phyloP scores from a whole-genome alignment of 2,888 invertebrate species.

The Drosophila flavopinicola region DNA sequence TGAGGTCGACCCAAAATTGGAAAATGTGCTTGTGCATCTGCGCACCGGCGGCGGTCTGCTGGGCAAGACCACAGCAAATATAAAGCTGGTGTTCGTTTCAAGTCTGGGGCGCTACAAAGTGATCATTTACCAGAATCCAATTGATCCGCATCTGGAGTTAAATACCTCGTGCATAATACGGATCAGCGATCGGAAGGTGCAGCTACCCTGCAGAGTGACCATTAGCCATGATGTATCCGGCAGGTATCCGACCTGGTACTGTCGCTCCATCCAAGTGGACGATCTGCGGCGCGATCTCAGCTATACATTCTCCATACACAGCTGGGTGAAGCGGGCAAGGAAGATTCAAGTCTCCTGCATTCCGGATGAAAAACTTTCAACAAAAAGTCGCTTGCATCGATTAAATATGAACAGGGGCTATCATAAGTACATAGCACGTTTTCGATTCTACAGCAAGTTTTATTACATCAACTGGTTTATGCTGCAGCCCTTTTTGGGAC shows the following conservation, averaged over 20 bases:
- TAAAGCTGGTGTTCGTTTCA: conserved; percentile 36
- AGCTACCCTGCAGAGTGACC: conserved; percentile 38
- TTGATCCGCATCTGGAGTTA: conserved; percentile 15
- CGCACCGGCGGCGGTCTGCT: conserved; percentile 25
- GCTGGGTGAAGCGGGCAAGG: conserved; percentile 24
- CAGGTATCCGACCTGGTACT: conserved; percentile 42
- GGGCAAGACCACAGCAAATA: conserved; percentile 27
- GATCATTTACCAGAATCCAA: conserved; percentile 40
- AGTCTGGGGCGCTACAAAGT: conserved; percentile 35
- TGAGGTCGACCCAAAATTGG: conserved; percentile 1
- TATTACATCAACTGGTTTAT: conserved; percentile 43
- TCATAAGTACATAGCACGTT: neutral
- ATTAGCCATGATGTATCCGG: conserved; percentile 37
- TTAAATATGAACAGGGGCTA: rapidly evolving
- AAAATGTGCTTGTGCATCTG: conserved; percentile 40
- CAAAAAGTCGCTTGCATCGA: neutral
- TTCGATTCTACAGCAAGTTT: conserved; percentile 2
- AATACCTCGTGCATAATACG: conserved; percentile 34
- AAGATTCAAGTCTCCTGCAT: conserved; percentile 30
- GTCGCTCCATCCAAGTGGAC: conserved; percentile 35
- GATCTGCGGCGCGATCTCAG: conserved; percentile 32
- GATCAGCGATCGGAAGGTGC: conserved; percentile 27
- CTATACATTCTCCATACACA: conserved; percentile 28
- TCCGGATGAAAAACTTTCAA: rapidly evolving
- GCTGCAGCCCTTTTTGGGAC: conserved; percentile 41